These are phyloP conservation scores for Oscheius sp. DNA, from an alignment of 1,140 invertebrate genomes.

Conservation along the genomic window DNA sequence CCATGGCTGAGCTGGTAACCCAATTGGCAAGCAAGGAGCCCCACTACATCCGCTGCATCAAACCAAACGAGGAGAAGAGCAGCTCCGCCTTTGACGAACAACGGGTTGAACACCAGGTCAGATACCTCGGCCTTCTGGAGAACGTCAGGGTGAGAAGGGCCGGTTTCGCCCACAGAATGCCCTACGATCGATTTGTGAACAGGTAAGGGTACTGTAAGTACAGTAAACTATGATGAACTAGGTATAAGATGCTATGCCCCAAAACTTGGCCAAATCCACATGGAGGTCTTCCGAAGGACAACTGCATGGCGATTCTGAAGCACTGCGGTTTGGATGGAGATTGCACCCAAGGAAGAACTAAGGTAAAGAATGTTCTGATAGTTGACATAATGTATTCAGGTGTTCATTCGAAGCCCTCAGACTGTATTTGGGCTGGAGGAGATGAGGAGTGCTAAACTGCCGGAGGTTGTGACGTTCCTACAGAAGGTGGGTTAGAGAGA, in stretches of 20 bases:
- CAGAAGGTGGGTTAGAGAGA: constrained; percentile 73
- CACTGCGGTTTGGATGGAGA: constrained; percentile 77
- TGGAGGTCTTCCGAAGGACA: constrained; percentile 74
- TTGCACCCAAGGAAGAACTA: constrained; percentile 88
- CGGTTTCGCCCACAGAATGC: constrained; percentile 68
- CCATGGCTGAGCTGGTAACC: constrained; percentile 83
- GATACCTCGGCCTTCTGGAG: constrained; percentile 70
- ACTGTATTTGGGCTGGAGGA: constrained; percentile 85
- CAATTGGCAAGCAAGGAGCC: constrained; percentile 75
- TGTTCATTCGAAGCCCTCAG: constrained; percentile 85
- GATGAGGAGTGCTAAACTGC: constrained; percentile 70
- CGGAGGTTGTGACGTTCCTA: constrained; percentile 81
- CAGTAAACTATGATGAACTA: constrained; percentile 58
- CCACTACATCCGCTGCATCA: constrained; percentile 74
- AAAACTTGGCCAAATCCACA: constrained; percentile 91
- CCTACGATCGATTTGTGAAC: constrained; percentile 37
- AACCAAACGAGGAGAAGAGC: constrained; percentile 74
- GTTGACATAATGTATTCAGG: neutral
- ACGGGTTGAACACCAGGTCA: constrained; percentile 68
- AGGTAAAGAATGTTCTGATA: constrained; percentile 62
- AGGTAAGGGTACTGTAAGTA: constrained; percentile 14
- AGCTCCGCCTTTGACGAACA: constrained; percentile 74
- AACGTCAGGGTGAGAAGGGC: constrained; percentile 70
- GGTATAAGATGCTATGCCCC: constrained; percentile 91
- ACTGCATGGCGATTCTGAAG: constrained; percentile 76